These are phyloP conservation scores for Drosophila oshimai DNA, from an alignment of 1,140 invertebrate genomes.

Conservation along the genomic window DNA sequence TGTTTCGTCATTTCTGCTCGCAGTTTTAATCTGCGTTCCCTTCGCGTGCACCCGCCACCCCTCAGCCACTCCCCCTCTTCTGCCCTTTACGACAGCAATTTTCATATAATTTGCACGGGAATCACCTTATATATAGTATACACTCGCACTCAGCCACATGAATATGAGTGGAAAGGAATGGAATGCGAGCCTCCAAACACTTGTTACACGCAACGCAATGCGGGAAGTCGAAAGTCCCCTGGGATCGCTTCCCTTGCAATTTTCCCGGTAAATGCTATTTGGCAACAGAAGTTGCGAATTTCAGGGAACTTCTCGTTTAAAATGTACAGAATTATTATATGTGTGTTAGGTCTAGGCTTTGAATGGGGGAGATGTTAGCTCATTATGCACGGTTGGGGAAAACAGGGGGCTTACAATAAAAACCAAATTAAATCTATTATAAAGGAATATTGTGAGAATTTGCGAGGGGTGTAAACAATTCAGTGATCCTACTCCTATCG, in stretches of 20 bases:
- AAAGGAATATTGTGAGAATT: not conserved
- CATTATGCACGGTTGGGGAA: not conserved
- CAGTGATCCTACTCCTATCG: not conserved
- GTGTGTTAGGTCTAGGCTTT: not conserved
- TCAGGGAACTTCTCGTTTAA: not conserved
- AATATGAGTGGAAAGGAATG: no score
- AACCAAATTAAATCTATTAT: conserved; percentile 9
- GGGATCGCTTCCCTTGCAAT: conserved; percentile 59
- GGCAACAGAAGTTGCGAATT: conserved; percentile 12
- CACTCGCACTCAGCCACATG: not conserved
- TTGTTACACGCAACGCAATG: conserved; percentile 62
- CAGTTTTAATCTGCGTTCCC: conserved; percentile 33
- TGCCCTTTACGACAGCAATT: conserved; percentile 39
- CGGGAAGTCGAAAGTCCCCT: conserved; percentile 40
- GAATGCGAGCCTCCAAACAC: conserved; percentile 46
- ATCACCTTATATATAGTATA: conserved; percentile 5
- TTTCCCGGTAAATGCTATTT: conserved; percentile 28
- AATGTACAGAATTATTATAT: not conserved
- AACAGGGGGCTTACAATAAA: not conserved
- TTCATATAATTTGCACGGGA: conserved; percentile 60
- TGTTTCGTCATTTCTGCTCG: not conserved
- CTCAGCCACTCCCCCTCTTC: not conserved
- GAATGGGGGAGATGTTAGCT: not conserved
- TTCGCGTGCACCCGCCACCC: not conserved
- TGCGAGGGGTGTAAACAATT: not conserved